Evolutionary conservation across 2,888 invertebrate genomes (phyloP).

Genomic region (Hirtodrosophila duncani): DNA sequence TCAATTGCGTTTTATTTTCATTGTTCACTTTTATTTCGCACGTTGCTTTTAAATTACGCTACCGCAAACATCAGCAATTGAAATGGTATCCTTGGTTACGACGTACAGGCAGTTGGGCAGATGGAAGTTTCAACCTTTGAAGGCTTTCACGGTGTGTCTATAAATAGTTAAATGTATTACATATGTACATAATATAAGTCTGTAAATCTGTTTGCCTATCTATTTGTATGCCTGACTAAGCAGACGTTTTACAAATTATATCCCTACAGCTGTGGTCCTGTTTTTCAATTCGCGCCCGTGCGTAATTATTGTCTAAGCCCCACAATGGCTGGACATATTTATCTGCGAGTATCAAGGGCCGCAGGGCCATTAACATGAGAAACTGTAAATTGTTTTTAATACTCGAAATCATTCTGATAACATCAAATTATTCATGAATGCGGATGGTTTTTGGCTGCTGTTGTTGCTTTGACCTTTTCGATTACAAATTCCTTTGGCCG

Average conservation of each 20-base stretch:
- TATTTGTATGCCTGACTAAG: no score
- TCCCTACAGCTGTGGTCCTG: no score
- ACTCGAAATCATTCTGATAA: slow-evolving; percentile 34
- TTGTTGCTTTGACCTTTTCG: background rate
- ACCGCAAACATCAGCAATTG: slow-evolving; percentile 31
- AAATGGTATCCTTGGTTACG: no score
- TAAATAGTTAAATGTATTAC: no score
- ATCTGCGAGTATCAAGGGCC: slow-evolving; percentile 17
- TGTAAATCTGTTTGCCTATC: no score
- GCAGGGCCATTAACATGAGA: slow-evolving; percentile 8
- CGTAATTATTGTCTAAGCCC: slow-evolving; percentile 36
- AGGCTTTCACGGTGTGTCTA: no score
- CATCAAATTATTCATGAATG: slow-evolving; percentile 39
- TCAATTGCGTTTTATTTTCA: slow-evolving; percentile 30
- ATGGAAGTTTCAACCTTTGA: no score
- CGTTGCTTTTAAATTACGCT: slow-evolving; percentile 33
- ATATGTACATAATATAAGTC: no score
- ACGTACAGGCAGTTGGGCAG: slow-evolving; percentile 4
- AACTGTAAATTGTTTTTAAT: slow-evolving; percentile 41
- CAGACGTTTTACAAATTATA: no score
- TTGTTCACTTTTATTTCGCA: slow-evolving; percentile 47
- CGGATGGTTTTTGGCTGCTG: slow-evolving; percentile 14
- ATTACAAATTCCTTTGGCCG: slow-evolving; percentile 6
- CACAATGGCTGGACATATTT: slow-evolving; percentile 22
- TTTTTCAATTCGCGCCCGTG: background rate